Conservation (phyloP, 2,888 invertebrate genomes). For the Cataglyphis altisquamis region DNA sequence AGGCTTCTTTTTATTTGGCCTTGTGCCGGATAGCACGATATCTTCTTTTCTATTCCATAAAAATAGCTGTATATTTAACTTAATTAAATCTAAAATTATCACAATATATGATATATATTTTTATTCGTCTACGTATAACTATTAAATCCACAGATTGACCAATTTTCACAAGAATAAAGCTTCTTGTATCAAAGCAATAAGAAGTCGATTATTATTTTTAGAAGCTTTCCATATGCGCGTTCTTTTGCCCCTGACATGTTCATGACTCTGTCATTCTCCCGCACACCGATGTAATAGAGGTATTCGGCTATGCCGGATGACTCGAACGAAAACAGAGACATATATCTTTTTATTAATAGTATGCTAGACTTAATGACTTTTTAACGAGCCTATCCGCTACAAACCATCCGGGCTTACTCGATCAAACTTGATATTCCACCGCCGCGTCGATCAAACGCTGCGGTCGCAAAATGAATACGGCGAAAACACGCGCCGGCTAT, state of each 20-base stretch:
- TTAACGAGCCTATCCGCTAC: conserved; percentile 42
- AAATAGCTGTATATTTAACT: conserved; percentile 1
- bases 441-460: conserved; percentile 36
- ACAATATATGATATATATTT: neutral
- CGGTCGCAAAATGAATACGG: conserved; percentile 18
- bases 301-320: conserved; percentile 25
- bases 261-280: conserved; percentile 13
- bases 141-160: neutral
- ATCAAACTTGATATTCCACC: conserved; percentile 36
- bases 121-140: neutral
- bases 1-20: neutral
- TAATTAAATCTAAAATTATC: neutral
- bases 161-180: neutral
- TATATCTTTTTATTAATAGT: conserved; percentile 36
- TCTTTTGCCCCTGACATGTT: neutral
- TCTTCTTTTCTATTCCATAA: neutral
- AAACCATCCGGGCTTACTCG: conserved; percentile 15
- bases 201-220: conserved; percentile 28
- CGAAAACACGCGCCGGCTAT: conserved; percentile 18
- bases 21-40: neutral
- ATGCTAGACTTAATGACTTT: conserved; percentile 43
- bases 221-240: neutral
- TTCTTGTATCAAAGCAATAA: neutral
- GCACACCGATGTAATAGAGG: neutral
- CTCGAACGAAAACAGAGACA: conserved; percentile 33